These are phyloP conservation scores for Cyphomyrus discorhynchus DNA, from an alignment of 2,113 vertebrate genomes.

Conservation along the genomic window DNA sequence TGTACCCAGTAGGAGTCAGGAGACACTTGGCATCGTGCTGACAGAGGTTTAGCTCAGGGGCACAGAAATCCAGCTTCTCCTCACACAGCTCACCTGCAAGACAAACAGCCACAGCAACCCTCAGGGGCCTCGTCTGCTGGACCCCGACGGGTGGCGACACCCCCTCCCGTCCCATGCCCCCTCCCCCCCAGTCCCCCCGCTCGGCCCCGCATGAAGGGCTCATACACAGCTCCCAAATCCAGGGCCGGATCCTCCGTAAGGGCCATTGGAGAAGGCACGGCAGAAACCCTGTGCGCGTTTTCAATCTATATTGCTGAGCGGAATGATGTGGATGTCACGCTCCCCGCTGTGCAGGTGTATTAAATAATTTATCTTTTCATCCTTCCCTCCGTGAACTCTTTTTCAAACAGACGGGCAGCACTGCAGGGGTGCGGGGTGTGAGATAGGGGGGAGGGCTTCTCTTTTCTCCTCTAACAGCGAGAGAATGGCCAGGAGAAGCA, in stretches of 20 bases:
- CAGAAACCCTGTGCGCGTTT: constrained; percentile 10
- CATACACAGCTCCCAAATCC: not conserved
- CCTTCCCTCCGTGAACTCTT: constrained; percentile 6
- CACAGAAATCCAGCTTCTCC: constrained; percentile 93
- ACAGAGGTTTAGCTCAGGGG: constrained; percentile 85
- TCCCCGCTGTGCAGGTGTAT: constrained; percentile 11
- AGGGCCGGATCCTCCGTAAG: not conserved
- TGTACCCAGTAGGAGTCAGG: constrained; percentile 79
- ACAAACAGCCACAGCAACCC: constrained; percentile 32
- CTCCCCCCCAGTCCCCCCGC: not conserved
- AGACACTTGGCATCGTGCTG: constrained; percentile 96
- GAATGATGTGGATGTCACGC: not conserved
- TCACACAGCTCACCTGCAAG: constrained; percentile 84
- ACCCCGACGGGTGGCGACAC: not conserved
- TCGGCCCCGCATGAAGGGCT: not conserved
- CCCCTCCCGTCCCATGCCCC: not conserved
- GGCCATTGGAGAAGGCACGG: not conserved
- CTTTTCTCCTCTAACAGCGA: not conserved
- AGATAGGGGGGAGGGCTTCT: not conserved
- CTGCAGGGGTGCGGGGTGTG: not conserved
- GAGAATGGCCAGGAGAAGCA: not conserved
- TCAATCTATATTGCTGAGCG: constrained; percentile 15
- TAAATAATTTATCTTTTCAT: constrained; percentile 22
- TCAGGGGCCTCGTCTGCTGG: not conserved
- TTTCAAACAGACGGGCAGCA: constrained; percentile 16